Evolutionary conservation across 1,140 invertebrate species (phyloP).

Genomic region (Zaprionus ornatus): DNA sequence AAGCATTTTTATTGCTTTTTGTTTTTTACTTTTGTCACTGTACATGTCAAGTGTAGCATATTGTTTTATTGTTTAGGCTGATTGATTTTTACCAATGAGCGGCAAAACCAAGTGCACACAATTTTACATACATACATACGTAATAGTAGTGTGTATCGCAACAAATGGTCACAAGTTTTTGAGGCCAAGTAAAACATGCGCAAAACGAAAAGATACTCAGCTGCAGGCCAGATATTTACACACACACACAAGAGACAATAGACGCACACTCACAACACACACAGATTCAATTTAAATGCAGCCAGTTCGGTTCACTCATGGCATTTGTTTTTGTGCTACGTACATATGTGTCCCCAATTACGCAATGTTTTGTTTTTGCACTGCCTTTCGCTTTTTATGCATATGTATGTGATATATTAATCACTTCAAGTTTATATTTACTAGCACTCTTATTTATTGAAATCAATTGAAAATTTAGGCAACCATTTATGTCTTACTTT

Average conservation of each 20-base stretch:
- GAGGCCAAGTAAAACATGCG: conserved; percentile 61
- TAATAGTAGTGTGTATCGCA: conserved; percentile 11
- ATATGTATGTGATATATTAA: conserved; percentile 1
- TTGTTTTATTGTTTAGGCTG: conserved; percentile 5
- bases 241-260: conserved; percentile 29
- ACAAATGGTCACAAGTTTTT: conserved; percentile 57
- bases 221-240: conserved; percentile 55
- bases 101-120: conserved; percentile 24
- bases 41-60: conserved; percentile 35
- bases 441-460: neutral
- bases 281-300: conserved; percentile 52
- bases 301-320: conserved; percentile 43
- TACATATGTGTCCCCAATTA: conserved; percentile 54
- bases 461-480: neutral
- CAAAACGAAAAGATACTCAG: conserved; percentile 47
- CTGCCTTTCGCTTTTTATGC: conserved; percentile 31
- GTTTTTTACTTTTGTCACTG: neutral
- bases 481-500: conserved; percentile 57
- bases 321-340: conserved; percentile 25
- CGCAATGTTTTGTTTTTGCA: conserved; percentile 68
- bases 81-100: conserved; percentile 64
- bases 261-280: conserved; percentile 25
- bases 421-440: neutral
- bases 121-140: conserved; percentile 6
- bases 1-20: conserved; percentile 46